A percentile compares a stretch with the other conserved stretches of the same genome.
Conservation (phyloP, 2,113 vertebrate genomes). For the Chaetorhynchus papuensis region DNA sequence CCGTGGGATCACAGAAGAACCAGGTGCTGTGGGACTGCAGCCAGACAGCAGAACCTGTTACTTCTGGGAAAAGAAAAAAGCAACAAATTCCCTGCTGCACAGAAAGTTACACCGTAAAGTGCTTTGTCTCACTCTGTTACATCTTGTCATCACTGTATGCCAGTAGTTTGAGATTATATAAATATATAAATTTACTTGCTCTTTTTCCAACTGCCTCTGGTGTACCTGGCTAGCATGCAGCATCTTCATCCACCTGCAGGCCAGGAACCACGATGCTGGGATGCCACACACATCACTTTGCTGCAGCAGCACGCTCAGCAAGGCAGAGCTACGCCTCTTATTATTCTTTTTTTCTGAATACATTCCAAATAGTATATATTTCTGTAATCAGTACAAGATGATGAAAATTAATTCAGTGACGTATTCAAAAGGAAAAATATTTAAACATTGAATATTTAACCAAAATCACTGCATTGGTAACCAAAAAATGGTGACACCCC, state of each 20-base stretch:
- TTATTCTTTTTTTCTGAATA: not conserved
- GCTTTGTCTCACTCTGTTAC: not conserved
- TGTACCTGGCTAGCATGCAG: not conserved
- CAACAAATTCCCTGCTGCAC: not conserved
- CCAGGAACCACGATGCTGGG: not conserved
- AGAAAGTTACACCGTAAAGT: not conserved
- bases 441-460: not conserved
- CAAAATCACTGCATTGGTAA: not conserved
- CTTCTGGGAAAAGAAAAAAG: not conserved
- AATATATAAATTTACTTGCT: not conserved
- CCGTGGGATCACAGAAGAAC: not conserved
- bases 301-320: not conserved
- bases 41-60: not conserved
- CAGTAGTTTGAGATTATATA: not conserved
- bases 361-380: not conserved
- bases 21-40: not conserved
- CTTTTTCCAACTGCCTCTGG: not conserved
- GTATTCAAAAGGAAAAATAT: not conserved
- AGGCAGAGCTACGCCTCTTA: not conserved
- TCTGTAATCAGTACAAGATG: not conserved
- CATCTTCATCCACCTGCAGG: not conserved
- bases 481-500: not conserved
- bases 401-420: not conserved
- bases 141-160: not conserved
- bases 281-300: not conserved